Evolutionary conservation across 2,888 invertebrate species (phyloP), one percentile per base, ranked within the genome.

Genomic region (Parasteatoda lunata): DNA sequence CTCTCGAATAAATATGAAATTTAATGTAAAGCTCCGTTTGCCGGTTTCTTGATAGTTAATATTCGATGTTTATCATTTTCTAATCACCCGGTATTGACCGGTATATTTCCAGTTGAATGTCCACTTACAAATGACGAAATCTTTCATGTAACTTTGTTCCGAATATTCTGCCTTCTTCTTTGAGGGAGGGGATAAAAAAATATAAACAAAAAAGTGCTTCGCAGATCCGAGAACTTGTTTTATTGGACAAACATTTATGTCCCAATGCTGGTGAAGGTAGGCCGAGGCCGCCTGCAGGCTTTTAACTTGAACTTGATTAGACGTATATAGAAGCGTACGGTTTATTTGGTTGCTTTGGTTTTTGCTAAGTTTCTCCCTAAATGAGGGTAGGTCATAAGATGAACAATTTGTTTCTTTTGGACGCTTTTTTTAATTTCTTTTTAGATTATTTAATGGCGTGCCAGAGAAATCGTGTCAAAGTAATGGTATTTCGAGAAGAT

Each of bases 261-360:
- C 75, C 73, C 66, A 68, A 48, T 8, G 47, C 48, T 11, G 15
- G 51, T 48, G 59, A 49, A 71, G 78, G 71, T 71, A 45, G 30
- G 30, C 8, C 47, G 69, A 9, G 49, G 47, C 11, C 47, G 82
- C 82, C 82, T 82, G 49, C 59, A 15, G 82, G 82, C 64, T 76
- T 2, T 82, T 76, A 69, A 75, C 76, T 82, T 82, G 82, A 82
- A 82, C 82, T 82, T 82, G 82, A 76, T 82, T 82, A 59, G 69
- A 45, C 45, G 45, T 49, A 82, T 64, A 68, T 68, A 68, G 52
- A 5, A 47, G 15, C 54, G 9, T 9, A 30, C 7, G 5, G 11
- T 4, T 30, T 13, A 47, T 8, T 59, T 8, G 59, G 51, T 78
- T n/a, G 52, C 49, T 49, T 72, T 72, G 49, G 72, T 70, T 65